phyloP scores from a whole-genome alignment of 1,140 invertebrate species.

The Atopsyche davidsoni region DNA sequence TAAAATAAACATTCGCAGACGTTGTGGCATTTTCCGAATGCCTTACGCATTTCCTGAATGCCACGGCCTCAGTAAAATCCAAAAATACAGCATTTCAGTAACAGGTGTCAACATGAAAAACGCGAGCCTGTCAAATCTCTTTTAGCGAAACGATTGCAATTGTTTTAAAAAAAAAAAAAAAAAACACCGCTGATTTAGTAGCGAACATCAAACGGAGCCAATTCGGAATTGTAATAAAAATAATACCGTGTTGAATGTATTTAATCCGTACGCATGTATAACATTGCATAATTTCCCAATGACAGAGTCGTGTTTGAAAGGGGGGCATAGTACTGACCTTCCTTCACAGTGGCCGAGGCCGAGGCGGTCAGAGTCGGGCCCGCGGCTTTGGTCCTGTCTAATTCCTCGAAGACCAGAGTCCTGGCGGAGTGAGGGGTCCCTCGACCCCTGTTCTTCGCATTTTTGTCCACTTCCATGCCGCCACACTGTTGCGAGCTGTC shows the following conservation, averaged over 20 bases:
- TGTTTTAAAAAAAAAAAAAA: too few species aligned
- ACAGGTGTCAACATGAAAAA: conserved; percentile 3
- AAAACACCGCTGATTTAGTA: too few species aligned
- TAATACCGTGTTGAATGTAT: conserved; percentile 1
- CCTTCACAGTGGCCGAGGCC: conserved; percentile 40
- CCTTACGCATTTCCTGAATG: neutral
- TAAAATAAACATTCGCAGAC: too few species aligned
- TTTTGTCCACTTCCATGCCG: conserved; percentile 17
- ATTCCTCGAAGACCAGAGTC: conserved; percentile 47
- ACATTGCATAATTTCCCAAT: conserved; percentile 18
- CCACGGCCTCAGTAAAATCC: neutral
- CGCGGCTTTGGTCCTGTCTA: conserved; percentile 29
- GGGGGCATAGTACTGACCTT: conserved; percentile 35
- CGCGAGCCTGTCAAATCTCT: neutral
- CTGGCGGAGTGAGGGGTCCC: conserved; percentile 46
- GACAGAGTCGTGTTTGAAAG: conserved; percentile 6
- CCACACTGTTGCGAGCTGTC: conserved; percentile 16
- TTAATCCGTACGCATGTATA: too few species aligned
- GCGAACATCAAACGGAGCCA: neutral
- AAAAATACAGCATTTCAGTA: neutral
- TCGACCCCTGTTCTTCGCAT: conserved; percentile 37
- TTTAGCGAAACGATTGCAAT: neutral
- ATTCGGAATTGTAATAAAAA: conserved; percentile 1
- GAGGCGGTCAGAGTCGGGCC: conserved; percentile 35
- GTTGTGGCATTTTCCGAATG: too few species aligned